These are phyloP conservation scores for Tetragonula clypearis DNA, from an alignment of 1,140 invertebrate genomes.

Conservation along the genomic window DNA sequence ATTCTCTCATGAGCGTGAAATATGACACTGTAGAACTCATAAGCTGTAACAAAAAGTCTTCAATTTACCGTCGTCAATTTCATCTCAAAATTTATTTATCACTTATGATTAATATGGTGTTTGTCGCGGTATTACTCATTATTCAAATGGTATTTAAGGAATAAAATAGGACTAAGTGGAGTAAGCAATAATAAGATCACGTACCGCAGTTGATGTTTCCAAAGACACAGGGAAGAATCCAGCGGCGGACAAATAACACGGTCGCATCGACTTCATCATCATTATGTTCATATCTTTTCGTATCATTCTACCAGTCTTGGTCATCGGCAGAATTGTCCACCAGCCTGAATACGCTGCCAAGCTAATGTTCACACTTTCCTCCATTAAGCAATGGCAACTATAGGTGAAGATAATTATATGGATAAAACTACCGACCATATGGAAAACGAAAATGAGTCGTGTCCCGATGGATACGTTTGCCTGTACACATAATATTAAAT, in stretches of 20 bases:
- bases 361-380: conserved; percentile 42
- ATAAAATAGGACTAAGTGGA: neutral
- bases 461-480: neutral
- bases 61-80: neutral
- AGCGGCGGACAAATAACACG: conserved; percentile 52
- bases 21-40: conserved; percentile 42
- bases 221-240: conserved; percentile 63
- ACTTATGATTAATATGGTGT: neutral
- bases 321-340: conserved; percentile 34
- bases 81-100: neutral
- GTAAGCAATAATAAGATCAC: neutral
- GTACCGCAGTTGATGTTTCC: conserved; percentile 52
- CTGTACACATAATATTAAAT: conserved; percentile 2
- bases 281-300: conserved; percentile 35
- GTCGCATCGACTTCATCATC: conserved; percentile 33
- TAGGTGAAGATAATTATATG: conserved; percentile 54
- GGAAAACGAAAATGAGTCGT: conserved; percentile 45
- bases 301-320: conserved; percentile 11
- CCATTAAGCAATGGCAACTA: conserved; percentile 50
- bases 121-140: neutral
- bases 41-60: conserved; percentile 10
- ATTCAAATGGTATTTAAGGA: neutral
- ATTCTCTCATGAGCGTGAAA: conserved; percentile 37
- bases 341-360: conserved; percentile 35
- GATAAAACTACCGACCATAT: conserved; percentile 17